Base-by-base conservation (phyloP, 2,888 invertebrate species). In the Copidosoma aretas region DNA sequence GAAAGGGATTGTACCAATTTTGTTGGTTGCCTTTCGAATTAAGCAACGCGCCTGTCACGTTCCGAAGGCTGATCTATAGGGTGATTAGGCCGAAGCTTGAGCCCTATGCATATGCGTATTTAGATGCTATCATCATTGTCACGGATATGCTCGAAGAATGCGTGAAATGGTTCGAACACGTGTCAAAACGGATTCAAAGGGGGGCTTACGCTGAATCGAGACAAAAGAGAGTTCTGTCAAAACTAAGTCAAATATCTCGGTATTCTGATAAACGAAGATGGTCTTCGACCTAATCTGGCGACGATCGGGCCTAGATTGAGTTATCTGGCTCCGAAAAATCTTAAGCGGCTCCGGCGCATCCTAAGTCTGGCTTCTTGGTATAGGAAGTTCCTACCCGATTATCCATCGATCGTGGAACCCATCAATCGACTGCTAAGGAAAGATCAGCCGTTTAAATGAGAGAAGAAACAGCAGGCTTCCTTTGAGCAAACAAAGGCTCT, bases 311-410 rank as follows among this genome's bases (percentile, higher is more conserved):
- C 60, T 0, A 54, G 59, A 0, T 0, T 24, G 4, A 17, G 43
- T 1, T 65, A 43, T 24, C 41, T 22, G 12, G 43, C 57, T n/a
- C 64, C 64, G 15, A 58, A 32, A 21, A 64, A 58, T 15, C 19
- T 51, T 3, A 25, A 52, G 21, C 39, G 52, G 46, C 41, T 65
- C 3, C 70, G 75, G 2, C 49, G 74, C 1, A 80, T 80, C 58
- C 25, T 81, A 1, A 80, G 79, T 0, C 63, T 80, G 64, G 73
- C 71, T 0, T 73, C 73, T 0, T 81, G 77, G 77, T 80, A 80
- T 56, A 68, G 76, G 1, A 70, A 76, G 0, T 78, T 77, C 60
- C 71, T 79, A 0, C 67, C 64, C 0, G 62, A 76, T 24, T 76
- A 74, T 51, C 61, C 75, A 0, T 60, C 68, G 0, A 60, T 74